Conservation (phyloP, 2,113 vertebrate species). For the Platycercus adscitus region DNA sequence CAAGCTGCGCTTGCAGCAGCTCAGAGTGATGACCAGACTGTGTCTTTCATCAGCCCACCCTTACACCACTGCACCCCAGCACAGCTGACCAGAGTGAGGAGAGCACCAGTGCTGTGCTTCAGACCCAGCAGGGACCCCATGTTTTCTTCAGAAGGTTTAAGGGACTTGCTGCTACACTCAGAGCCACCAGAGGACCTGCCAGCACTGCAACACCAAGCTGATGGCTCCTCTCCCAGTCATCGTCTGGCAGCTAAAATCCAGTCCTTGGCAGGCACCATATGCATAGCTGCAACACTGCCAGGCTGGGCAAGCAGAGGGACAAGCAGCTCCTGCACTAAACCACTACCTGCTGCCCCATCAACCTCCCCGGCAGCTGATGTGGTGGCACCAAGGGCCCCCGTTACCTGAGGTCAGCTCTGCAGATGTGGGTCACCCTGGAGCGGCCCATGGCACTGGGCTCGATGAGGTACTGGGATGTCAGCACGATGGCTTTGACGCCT, state of each 20-base stretch:
- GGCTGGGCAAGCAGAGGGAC: not conserved
- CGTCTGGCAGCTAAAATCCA: not conserved
- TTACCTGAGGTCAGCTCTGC: constrained; percentile 86
- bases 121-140: rapidly evolving
- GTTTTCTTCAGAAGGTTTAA: not conserved
- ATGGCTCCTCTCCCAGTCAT: not conserved
- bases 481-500: constrained; percentile 78
- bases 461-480: constrained; percentile 84
- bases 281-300: not conserved
- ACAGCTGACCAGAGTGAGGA: not conserved
- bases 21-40: not conserved
- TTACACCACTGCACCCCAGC: rapidly evolving
- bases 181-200: not conserved
- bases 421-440: constrained; percentile 84
- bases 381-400: rapidly evolving
- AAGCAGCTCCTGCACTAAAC: not conserved
- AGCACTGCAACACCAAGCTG: not conserved
- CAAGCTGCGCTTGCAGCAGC: not conserved
- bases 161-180: not conserved
- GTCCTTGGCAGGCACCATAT: not conserved
- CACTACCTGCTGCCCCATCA: not conserved
- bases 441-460: constrained; percentile 80
- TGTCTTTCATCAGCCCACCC: not conserved
- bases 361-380: rapidly evolving
- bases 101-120: rapidly evolving